A percentile compares a stretch with the other conserved stretches of the same genome.
Evolutionary conservation across 2,113 vertebrate genomes (phyloP).

Genomic region (Rhadina sibilatrix): DNA sequence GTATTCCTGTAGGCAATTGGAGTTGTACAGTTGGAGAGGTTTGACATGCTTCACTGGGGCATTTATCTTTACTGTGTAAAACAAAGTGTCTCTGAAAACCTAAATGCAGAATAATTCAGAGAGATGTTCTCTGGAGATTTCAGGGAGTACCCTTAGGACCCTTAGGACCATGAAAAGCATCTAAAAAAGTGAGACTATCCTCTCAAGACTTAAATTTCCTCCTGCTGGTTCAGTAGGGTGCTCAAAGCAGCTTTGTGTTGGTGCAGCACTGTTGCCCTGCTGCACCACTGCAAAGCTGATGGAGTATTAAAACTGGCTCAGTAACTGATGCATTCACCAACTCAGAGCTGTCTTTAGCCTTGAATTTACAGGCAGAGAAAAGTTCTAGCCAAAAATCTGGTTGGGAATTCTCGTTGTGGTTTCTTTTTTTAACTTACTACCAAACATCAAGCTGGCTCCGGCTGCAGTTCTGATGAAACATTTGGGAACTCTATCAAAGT

Average conservation of each 20-base stretch:
- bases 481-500: constrained; percentile 6
- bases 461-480: neutral
- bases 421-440: neutral
- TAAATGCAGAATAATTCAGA: neutral
- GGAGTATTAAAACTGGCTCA: neutral
- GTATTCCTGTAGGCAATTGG: neutral
- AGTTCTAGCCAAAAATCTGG: neutral
- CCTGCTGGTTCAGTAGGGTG: neutral
- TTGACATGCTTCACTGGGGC: neutral
- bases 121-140: neutral
- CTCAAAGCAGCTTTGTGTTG: neutral
- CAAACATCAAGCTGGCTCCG: neutral
- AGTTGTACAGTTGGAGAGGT: neutral
- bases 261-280: neutral
- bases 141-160: neutral
- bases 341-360: neutral
- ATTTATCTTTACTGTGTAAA: neutral
- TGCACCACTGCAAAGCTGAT: neutral
- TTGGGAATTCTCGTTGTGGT: neutral
- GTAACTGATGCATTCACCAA: neutral
- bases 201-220: neutral
- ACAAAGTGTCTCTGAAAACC: neutral
- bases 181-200: neutral
- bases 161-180: neutral
- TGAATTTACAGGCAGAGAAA: neutral